phyloP scores from a whole-genome alignment of 2,888 invertebrate species.

The Acleris emargana region DNA sequence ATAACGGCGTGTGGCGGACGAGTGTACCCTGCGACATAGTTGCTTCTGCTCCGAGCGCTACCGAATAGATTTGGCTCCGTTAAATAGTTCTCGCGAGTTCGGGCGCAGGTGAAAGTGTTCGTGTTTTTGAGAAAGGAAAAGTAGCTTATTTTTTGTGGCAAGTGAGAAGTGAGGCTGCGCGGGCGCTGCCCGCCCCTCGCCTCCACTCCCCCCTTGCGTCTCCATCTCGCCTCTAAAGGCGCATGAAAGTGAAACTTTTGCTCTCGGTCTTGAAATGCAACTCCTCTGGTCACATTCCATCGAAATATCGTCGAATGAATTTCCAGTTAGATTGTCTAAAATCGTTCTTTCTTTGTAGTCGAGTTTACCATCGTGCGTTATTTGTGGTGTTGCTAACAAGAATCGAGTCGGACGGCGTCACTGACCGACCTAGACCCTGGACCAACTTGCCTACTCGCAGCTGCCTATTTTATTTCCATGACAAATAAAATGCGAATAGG shows the following conservation, averaged over 20 bases:
- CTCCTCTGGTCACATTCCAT: slow-evolving; percentile 43
- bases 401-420: no score
- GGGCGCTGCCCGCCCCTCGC: slow-evolving; percentile 72
- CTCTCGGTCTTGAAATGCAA: slow-evolving; percentile 48
- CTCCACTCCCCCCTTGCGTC: slow-evolving; percentile 35
- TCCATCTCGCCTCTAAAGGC: slow-evolving; percentile 38
- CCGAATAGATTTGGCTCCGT: slow-evolving; percentile 14
- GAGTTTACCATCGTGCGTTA: no score
- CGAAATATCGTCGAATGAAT: no score
- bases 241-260: slow-evolving; percentile 72
- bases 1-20: slow-evolving; percentile 40
- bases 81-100: slow-evolving; percentile 62
- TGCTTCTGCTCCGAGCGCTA: slow-evolving; percentile 12
- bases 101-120: slow-evolving; percentile 78
- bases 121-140: slow-evolving; percentile 81
- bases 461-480: no score
- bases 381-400: no score
- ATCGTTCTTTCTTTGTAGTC: no score
- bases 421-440: no score
- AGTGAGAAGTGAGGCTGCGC: slow-evolving; percentile 62
- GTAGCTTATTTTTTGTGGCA: slow-evolving; percentile 76
- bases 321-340: no score
- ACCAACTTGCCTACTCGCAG: no score
- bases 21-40: slow-evolving; percentile 34
- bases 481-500: no score